Conservation (phyloP, 92 coral and sea anemone species). For the Bergia puertoricense region DNA sequence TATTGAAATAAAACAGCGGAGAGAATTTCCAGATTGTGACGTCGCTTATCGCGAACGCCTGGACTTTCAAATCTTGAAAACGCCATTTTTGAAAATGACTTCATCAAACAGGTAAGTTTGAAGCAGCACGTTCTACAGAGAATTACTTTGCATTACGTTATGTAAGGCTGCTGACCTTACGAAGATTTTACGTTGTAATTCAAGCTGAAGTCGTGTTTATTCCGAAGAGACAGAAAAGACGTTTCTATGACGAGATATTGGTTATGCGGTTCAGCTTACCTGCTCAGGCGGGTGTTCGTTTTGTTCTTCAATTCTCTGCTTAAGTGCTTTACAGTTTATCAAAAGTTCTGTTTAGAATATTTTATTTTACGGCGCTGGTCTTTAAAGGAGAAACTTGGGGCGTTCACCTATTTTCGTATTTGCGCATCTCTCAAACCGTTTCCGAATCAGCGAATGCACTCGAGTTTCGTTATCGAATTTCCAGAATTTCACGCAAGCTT, state of each 20-base stretch:
- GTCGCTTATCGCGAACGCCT: constrained; percentile 4
- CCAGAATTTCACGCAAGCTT: background rate
- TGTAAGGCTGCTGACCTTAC: background rate
- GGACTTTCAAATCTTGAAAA: background rate
- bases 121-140: background rate
- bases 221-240: background rate
- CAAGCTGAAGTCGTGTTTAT: background rate
- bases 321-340: background rate
- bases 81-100: constrained; percentile 24
- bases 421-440: constrained; percentile 4
- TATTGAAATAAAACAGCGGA: background rate
- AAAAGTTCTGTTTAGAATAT: background rate
- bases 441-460: constrained; percentile 13
- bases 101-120: constrained; percentile 30
- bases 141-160: background rate
- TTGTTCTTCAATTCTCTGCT: constrained; percentile 28
- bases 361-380: background rate
- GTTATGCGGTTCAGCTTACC: constrained; percentile 29
- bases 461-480: constrained; percentile 23
- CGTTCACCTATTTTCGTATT: background rate
- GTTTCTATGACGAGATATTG: constrained; percentile 34
- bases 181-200: background rate
- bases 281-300: constrained; percentile 21
- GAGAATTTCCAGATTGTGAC: constrained; percentile 20
- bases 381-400: constrained; percentile 1